phyloP scores from a whole-genome alignment of 2,888 invertebrate genomes.

The Leptinotarsa rubiginosa region DNA sequence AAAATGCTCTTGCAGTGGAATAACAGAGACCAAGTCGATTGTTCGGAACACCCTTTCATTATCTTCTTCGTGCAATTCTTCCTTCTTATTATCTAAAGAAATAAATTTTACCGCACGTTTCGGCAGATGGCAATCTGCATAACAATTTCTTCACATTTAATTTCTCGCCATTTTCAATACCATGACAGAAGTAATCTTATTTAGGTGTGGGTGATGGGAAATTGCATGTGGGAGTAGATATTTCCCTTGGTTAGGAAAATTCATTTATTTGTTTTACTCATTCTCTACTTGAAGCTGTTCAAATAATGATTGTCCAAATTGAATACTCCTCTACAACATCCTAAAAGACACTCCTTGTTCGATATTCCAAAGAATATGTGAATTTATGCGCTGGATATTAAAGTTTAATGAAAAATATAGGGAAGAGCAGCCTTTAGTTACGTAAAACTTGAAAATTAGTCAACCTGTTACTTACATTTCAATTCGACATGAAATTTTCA shows the following conservation, averaged over 20 bases:
- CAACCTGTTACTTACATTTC: too few relatives aligned
- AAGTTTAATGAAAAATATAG: too few relatives aligned
- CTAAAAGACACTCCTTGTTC: too few relatives aligned
- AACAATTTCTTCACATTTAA: constrained; percentile 43
- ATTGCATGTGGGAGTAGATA: not conserved
- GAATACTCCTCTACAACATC: too few relatives aligned
- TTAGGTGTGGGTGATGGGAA: not conserved
- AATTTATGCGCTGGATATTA: too few relatives aligned
- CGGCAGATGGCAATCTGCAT: constrained; percentile 44
- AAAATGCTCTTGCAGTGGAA: constrained; percentile 57
- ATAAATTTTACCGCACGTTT: constrained; percentile 48
- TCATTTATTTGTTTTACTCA: not conserved
- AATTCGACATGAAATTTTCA: too few relatives aligned
- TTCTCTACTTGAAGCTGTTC: not conserved
- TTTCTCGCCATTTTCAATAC: constrained; percentile 39
- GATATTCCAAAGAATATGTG: too few relatives aligned
- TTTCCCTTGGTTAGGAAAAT: not conserved
- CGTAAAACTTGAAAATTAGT: too few relatives aligned
- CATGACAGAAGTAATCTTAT: constrained; percentile 29
- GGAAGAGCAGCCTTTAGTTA: too few relatives aligned
- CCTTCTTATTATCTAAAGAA: constrained; percentile 60
- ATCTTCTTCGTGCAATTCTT: constrained; percentile 59
- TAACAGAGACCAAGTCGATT: constrained; percentile 59
- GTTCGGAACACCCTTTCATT: constrained; percentile 62
- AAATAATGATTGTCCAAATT: not conserved